Evolutionary conservation across 2,113 vertebrate genomes (phyloP).

Genomic region (Gulo gulo): DNA sequence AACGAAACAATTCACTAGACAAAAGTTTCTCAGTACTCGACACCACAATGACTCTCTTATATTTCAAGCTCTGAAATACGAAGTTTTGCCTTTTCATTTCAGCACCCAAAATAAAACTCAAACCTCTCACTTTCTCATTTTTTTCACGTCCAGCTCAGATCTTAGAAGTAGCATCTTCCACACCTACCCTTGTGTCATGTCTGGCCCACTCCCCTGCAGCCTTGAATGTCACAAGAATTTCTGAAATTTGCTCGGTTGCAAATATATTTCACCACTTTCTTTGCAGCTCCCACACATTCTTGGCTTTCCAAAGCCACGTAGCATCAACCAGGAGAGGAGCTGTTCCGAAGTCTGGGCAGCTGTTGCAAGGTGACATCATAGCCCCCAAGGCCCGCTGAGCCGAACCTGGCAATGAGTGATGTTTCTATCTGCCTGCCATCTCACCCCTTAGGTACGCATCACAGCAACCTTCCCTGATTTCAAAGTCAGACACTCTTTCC

Average conservation of each 20-base stretch:
- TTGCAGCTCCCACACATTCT: conserved; percentile 41
- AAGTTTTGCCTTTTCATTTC: conserved; percentile 34
- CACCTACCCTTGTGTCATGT: not conserved
- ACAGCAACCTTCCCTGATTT: not conserved
- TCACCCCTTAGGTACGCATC: not conserved
- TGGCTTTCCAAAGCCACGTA: conserved; percentile 17
- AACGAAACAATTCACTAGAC: not conserved
- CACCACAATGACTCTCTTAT: not conserved
- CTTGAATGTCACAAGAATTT: conserved; percentile 57
- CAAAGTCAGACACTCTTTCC: not conserved
- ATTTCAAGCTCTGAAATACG: not conserved
- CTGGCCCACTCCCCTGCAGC: conserved; percentile 41
- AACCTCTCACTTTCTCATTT: conserved; percentile 38
- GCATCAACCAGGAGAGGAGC: not conserved
- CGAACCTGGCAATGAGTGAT: not conserved
- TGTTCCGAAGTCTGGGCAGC: not conserved
- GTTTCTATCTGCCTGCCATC: not conserved
- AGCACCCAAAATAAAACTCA: conserved; percentile 40
- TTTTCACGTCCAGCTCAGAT: conserved; percentile 27
- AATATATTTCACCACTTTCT: conserved; percentile 52
- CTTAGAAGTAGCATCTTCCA: conserved; percentile 18
- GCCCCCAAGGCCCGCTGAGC: not conserved
- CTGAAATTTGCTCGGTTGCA: conserved; percentile 50
- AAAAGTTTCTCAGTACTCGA: not conserved
- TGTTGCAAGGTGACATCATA: not conserved